These are phyloP conservation scores for Luperina testacea DNA, from an alignment of 2,888 invertebrate genomes.

Conservation along the genomic window DNA sequence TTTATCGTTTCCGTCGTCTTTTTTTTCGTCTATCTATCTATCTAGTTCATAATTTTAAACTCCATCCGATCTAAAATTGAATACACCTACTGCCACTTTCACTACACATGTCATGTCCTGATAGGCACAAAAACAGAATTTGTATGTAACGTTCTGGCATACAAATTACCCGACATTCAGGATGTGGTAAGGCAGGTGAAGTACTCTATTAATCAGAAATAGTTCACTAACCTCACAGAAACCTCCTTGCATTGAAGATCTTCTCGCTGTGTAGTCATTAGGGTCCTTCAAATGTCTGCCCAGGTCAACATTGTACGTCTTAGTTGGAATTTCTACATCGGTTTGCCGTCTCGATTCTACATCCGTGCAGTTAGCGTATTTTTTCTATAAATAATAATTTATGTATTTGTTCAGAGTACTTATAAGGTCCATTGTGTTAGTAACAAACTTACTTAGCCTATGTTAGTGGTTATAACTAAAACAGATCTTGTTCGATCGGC, in stretches of 20 bases:
- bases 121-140: not conserved
- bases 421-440: not conserved
- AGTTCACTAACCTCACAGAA: slow-evolving; percentile 82
- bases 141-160: not conserved
- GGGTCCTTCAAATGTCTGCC: slow-evolving; percentile 84
- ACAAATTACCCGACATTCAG: not conserved
- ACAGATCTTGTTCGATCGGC: not conserved
- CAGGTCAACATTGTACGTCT: slow-evolving; percentile 76
- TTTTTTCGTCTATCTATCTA: not conserved
- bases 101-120: not conserved
- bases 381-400: slow-evolving; percentile 74
- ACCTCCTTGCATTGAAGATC: slow-evolving; percentile 80
- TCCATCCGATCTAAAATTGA: not conserved
- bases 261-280: slow-evolving; percentile 83
- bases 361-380: slow-evolving; percentile 87
- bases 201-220: not conserved
- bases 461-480: not conserved
- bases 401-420: not conserved
- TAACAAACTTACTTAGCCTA: not conserved
- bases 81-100: not conserved
- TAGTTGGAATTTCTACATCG: slow-evolving; percentile 54
- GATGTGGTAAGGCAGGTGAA: too few relatives aligned
- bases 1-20: not conserved
- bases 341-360: slow-evolving; percentile 76
- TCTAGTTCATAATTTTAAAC: not conserved